Base-by-base conservation (phyloP, 2,113 vertebrate genomes). In the Choloepus hoffmanni region DNA sequence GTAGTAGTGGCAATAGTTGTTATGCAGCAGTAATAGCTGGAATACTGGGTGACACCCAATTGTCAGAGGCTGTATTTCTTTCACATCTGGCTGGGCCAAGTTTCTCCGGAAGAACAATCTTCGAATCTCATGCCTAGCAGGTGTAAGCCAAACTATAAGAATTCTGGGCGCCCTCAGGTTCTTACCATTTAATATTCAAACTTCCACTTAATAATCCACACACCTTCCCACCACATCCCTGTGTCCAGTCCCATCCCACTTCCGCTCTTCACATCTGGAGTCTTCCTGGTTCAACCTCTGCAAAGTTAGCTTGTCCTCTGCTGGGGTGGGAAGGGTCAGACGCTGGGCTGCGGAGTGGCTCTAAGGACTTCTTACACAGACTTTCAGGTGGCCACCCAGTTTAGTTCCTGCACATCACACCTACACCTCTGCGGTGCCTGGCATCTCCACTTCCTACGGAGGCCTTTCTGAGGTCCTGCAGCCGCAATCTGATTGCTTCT, bases 371-470 rank as follows among this genome's bases (percentile, higher is more conserved):
- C n/a, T 60, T 7, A 30, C 0, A 23, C 0, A 55, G 50, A 7
- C 9, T 28, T 28, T 8, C 3, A 1, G 53, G 4, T 45, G 7
- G 82, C 28, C 28, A n/a, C 19, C 15, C 11, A 2, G 40, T 8
- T 2, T 8, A 16, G 50, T 33, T 28, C n/a, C 7, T 1, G 6
- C 18, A 15, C 6, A 11, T 8, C 60, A 24, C 15, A 14, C 15
- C n/a, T 3, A 9, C 13, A 87, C 58, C 68, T 53, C 0, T 8
- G 40, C 21, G 48, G 21, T 21, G 0, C 28, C 63, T 5, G 65
- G 16, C 2, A 1, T n/a, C 3, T 19, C 70, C 0, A 33, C 18
- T 7, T 24, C 24, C 48, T 6, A 1, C 7, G 48, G 7, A 50
- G 43, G 36, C 40, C n/a, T 43, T 3, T 3, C 26, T 19, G 63